Evolutionary conservation across 2,888 invertebrate genomes (phyloP).

Genomic region (Disparrhopalites patrizii): DNA sequence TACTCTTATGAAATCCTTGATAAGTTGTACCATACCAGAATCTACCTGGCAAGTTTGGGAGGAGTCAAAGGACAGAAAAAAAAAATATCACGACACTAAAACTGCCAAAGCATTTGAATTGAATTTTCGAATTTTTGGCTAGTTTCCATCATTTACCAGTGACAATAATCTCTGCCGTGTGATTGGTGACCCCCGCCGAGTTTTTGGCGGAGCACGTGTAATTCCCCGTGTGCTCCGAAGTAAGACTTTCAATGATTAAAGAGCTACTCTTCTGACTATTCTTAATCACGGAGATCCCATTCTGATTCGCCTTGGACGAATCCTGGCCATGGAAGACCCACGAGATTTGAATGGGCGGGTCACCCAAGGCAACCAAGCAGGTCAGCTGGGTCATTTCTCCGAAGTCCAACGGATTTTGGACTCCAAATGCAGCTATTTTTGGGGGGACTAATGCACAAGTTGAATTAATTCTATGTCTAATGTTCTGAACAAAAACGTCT

Average conservation of each 20-base stretch:
- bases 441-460: constrained; percentile 56
- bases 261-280: constrained; percentile 62
- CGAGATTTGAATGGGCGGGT: constrained; percentile 60
- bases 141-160: constrained; percentile 67
- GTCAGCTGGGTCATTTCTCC: constrained; percentile 70
- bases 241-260: constrained; percentile 55
- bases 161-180: constrained; percentile 66
- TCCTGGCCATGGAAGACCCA: constrained; percentile 67
- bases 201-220: constrained; percentile 55
- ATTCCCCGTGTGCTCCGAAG: constrained; percentile 50
- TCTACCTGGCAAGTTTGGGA: no score
- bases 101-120: no score
- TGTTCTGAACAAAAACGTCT: no score
- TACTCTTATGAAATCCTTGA: no score
- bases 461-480: no score
- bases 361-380: constrained; percentile 71
- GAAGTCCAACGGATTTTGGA: constrained; percentile 70
- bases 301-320: constrained; percentile 22
- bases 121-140: no score
- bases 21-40: no score
- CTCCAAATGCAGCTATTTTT: constrained; percentile 59
- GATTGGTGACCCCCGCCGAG: constrained; percentile 61
- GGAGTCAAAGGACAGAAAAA: no score
- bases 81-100: no score
- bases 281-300: constrained; percentile 50